phyloP scores from a whole-genome alignment of 2,113 vertebrate species.

The Tetrax tetrax region DNA sequence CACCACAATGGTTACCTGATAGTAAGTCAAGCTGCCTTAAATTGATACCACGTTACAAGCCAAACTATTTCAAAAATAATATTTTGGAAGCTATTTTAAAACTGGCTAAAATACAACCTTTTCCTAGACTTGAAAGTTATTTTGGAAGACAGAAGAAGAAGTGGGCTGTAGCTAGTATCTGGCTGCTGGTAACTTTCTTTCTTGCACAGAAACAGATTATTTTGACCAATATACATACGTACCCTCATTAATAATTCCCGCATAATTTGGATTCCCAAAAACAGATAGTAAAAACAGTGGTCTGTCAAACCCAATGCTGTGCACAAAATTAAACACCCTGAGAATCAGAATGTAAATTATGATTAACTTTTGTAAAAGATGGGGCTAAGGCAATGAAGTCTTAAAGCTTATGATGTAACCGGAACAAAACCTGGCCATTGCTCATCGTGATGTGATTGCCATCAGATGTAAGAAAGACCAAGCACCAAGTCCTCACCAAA shows the following conservation, averaged over 20 bases:
- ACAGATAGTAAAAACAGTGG: background rate
- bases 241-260: background rate
- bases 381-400: background rate
- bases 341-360: background rate
- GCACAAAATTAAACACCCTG: background rate
- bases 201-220: background rate
- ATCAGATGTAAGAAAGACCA: background rate
- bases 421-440: background rate
- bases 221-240: background rate
- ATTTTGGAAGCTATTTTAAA: background rate
- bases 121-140: background rate
- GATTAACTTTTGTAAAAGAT: background rate
- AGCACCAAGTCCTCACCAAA: background rate
- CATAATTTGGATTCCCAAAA: background rate
- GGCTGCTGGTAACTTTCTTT: background rate
- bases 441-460: background rate
- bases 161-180: background rate
- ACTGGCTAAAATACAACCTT: background rate
- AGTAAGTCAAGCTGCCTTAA: background rate
- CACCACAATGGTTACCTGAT: background rate
- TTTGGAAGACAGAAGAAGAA: background rate
- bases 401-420: background rate
- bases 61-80: accelerated
- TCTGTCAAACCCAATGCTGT: background rate
- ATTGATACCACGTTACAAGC: background rate